Conservation (phyloP, 2,888 invertebrate genomes). For the Octonoba sinensis region DNA sequence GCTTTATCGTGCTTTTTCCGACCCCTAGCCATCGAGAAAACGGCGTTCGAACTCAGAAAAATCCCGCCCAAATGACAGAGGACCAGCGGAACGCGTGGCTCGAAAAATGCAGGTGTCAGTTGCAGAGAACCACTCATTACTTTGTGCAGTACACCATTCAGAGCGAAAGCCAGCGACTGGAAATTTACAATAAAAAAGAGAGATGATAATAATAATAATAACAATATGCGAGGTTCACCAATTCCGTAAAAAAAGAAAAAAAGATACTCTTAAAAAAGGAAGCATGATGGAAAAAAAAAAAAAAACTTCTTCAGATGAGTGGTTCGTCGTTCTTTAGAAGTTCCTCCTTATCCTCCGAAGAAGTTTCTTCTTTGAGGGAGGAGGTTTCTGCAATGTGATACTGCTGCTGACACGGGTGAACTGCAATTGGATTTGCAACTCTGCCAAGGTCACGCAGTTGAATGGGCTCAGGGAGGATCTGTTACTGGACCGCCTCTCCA, state of each 20-base stretch:
- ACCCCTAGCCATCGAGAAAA: background rate
- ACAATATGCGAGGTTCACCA: background rate
- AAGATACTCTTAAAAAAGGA: background rate
- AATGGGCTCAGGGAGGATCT: conserved; percentile 31
- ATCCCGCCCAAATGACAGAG: conserved; percentile 62
- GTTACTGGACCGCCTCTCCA: background rate
- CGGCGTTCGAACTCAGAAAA: background rate
- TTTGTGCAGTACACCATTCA: conserved; percentile 25
- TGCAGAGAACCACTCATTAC: conserved; percentile 47
- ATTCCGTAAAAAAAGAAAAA: conserved; percentile 18
- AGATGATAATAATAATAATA: conserved; percentile 19
- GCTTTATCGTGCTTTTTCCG: conserved; percentile 4
- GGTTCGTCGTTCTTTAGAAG: no score
- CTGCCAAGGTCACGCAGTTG: conserved; percentile 31
- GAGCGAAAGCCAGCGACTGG: background rate
- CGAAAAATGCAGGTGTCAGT: conserved; percentile 57
- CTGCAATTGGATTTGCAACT: conserved; percentile 60
- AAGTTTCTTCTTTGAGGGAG: no score
- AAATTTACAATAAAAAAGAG: background rate
- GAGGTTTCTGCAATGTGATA: conserved; percentile 20
- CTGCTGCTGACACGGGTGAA: conserved; percentile 39
- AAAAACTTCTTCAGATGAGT: conserved; percentile 24
- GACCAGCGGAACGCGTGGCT: conserved; percentile 45
- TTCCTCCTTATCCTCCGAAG: no score
- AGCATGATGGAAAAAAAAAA: conserved; percentile 23